Conservation (phyloP, 2,113 vertebrate genomes). For the Eidolon helvum region DNA sequence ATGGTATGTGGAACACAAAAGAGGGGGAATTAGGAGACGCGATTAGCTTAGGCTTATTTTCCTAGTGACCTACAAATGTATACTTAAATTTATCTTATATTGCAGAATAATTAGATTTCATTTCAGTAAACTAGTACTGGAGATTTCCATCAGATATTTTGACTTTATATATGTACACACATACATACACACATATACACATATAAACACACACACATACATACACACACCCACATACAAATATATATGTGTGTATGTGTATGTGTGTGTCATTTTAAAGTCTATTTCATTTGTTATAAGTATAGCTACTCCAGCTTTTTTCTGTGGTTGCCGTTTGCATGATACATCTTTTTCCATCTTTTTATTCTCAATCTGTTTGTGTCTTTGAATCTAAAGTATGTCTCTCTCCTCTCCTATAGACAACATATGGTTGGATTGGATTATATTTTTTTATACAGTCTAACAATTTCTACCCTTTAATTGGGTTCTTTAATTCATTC, state of each 20-base stretch:
- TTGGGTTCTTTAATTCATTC: slow-evolving; percentile 11
- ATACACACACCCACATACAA: too few species aligned
- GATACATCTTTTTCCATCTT: neutral
- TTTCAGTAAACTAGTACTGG: neutral
- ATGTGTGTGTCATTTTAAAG: neutral
- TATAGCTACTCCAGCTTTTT: neutral
- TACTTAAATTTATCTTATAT: slow-evolving; percentile 9
- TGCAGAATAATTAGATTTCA: neutral
- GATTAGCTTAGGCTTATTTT: slow-evolving; percentile 33
- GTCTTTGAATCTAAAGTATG: neutral
- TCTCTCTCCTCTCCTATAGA: neutral
- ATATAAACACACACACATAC: too few species aligned
- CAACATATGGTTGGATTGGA: neutral
- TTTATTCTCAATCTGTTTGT: neutral
- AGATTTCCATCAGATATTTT: slow-evolving; percentile 3
- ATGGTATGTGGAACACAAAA: neutral
- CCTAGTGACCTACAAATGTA: neutral
- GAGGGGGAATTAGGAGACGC: neutral
- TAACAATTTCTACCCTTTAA: slow-evolving; percentile 1
- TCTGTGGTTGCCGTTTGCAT: neutral
- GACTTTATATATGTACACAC: neutral
- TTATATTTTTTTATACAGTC: neutral
- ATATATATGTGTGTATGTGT: neutral
- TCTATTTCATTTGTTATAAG: neutral
- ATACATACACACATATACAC: too few species aligned